Evolutionary conservation across 2,888 invertebrate species (phyloP).

Genomic region (Spicauda simplicius): DNA sequence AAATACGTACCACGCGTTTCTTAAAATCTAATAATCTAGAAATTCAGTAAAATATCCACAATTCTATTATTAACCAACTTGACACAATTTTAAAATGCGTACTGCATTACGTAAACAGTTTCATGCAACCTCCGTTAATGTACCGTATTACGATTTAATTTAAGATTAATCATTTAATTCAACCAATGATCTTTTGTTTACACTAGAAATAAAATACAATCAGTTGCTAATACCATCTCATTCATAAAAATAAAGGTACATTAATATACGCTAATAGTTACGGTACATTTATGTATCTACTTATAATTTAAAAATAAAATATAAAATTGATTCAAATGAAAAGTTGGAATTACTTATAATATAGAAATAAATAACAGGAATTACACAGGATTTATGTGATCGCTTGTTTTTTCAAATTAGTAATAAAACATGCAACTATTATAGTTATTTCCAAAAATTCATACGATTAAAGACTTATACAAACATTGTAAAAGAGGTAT

Average conservation of each 20-base stretch:
- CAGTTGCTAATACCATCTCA: not conserved
- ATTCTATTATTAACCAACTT: slow-evolving; percentile 64
- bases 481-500: slow-evolving; percentile 24
- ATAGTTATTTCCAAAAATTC: not conserved
- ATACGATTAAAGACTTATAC: slow-evolving; percentile 17
- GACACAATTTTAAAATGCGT: slow-evolving; percentile 40
- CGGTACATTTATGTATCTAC: not conserved
- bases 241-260: not conserved
- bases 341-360: not conserved
- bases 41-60: slow-evolving; percentile 69
- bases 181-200: not conserved
- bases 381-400: not conserved
- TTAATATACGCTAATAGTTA: not conserved
- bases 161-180: not conserved
- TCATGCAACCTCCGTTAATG: not conserved
- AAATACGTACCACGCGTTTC: slow-evolving; percentile 45
- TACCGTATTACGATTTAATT: not conserved
- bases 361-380: not conserved
- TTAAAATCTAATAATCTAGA: slow-evolving; percentile 62
- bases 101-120: slow-evolving; percentile 30
- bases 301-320: not conserved
- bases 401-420: not conserved
- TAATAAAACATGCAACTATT: not conserved
- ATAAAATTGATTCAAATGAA: not conserved
- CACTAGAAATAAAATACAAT: not conserved